These are phyloP conservation scores for Notodonta ziczac DNA, from an alignment of 2,888 invertebrate species.

Conservation along the genomic window DNA sequence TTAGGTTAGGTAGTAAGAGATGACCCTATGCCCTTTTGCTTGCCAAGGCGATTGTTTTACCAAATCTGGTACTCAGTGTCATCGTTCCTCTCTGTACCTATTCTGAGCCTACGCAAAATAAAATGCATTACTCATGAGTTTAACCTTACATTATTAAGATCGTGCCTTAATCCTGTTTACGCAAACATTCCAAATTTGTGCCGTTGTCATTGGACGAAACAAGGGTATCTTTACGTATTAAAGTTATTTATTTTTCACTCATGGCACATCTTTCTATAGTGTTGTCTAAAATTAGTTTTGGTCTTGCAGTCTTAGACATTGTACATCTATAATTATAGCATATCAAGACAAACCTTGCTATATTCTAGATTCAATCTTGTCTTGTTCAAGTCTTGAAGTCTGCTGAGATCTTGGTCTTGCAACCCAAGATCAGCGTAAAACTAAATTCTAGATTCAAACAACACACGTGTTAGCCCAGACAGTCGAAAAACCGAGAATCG, in stretches of 20 bases:
- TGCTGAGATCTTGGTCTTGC: too few species aligned
- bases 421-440: too few species aligned
- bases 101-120: slow-evolving; percentile 5
- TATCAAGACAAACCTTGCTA: too few species aligned
- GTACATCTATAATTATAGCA: too few species aligned
- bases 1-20: too few species aligned
- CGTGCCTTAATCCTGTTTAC: slow-evolving; percentile 2
- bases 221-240: neutral
- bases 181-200: slow-evolving; percentile 4
- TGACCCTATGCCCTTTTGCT: neutral
- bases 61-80: neutral
- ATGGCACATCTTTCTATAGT: neutral
- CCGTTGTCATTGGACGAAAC: neutral
- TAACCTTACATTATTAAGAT: slow-evolving; percentile 5
- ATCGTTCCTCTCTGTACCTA: neutral
- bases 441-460: too few species aligned
- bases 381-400: too few species aligned
- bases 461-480: too few species aligned
- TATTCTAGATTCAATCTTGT: too few species aligned
- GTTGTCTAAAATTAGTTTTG: too few species aligned
- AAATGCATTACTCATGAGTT: slow-evolving; percentile 12
- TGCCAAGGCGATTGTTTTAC: neutral
- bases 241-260: neutral
- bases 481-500: too few species aligned
- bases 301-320: too few species aligned